Evolutionary conservation across 2,113 vertebrate species (phyloP).

Genomic region (Morone saxatilis): DNA sequence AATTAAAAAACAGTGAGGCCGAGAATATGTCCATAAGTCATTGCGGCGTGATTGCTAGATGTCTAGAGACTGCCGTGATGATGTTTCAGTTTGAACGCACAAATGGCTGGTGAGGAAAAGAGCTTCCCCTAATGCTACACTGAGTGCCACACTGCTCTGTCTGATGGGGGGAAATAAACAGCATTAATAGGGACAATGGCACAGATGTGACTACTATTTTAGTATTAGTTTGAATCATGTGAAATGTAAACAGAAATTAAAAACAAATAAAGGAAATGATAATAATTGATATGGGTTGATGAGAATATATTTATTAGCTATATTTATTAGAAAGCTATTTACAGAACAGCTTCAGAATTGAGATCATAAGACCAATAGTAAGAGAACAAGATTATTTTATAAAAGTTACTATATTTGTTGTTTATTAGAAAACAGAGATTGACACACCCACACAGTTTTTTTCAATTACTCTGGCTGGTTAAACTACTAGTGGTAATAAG

Average conservation of each 20-base stretch:
- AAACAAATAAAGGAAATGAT: background rate
- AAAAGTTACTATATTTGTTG: too few relatives aligned
- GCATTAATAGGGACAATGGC: slow-evolving; percentile 17
- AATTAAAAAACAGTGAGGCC: slow-evolving; percentile 34
- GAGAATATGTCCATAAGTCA: slow-evolving; percentile 37
- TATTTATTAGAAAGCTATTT: too few relatives aligned
- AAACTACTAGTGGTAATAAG: too few relatives aligned
- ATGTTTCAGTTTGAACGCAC: background rate
- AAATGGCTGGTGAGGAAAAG: background rate
- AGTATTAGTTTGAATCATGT: background rate
- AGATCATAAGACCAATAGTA: too few relatives aligned
- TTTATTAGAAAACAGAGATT: too few relatives aligned
- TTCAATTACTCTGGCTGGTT: too few relatives aligned
- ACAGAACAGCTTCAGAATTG: too few relatives aligned
- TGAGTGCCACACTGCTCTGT: background rate
- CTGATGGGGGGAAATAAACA: slow-evolving; percentile 14
- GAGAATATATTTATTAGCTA: too few relatives aligned
- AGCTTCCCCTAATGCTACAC: background rate
- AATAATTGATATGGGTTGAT: background rate
- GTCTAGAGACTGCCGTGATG: background rate
- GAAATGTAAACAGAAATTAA: background rate
- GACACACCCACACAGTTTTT: too few relatives aligned
- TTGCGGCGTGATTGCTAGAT: background rate
- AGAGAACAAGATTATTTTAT: too few relatives aligned
- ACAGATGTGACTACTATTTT: background rate